Percentiles rank a stretch among this genome's conserved stretches.
These are phyloP conservation scores for Colletes collaris DNA, from an alignment of 2,888 invertebrate genomes.

Conservation along the genomic window DNA sequence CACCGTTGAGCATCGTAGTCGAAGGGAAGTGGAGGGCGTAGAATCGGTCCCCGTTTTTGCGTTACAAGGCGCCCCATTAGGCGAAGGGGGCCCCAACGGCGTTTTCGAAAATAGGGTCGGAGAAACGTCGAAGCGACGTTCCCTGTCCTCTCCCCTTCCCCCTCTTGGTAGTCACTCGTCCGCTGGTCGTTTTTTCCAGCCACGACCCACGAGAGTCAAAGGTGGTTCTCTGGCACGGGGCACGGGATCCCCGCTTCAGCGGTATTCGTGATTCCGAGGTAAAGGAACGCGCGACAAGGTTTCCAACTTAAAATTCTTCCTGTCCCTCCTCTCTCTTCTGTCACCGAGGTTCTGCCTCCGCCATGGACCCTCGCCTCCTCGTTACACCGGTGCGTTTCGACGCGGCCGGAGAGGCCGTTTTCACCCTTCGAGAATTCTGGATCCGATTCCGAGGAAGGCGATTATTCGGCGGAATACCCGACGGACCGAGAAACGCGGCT, in stretches of 20 bases:
- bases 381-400: conserved; percentile 56
- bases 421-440: conserved; percentile 41
- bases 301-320: conserved; percentile 81
- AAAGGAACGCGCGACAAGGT: conserved; percentile 79
- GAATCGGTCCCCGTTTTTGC: conserved; percentile 42
- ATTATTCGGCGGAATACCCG: neutral
- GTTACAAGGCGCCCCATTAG: conserved; percentile 49
- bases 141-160: neutral
- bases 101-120: conserved; percentile 27
- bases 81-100: conserved; percentile 42
- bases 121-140: conserved; percentile 19
- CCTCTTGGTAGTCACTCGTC: neutral
- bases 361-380: conserved; percentile 50
- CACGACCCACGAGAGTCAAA: conserved; percentile 59
- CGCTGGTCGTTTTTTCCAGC: conserved; percentile 20
- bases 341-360: conserved; percentile 28
- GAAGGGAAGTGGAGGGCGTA: too few species aligned
- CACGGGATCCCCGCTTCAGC: conserved; percentile 38
- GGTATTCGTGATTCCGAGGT: conserved; percentile 70
- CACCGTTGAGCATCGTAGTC: too few species aligned
- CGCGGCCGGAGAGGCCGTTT: conserved; percentile 32
- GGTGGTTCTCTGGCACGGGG: conserved; percentile 57
- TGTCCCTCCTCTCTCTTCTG: conserved; percentile 39
- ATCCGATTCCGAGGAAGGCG: conserved; percentile 13
- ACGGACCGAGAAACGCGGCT: neutral